Percentiles rank a stretch among this genome's conserved stretches.
These are phyloP conservation scores for Hermaeophaga mercurialis DNA, from an alignment of 2,888 invertebrate species.

Conservation along the genomic window DNA sequence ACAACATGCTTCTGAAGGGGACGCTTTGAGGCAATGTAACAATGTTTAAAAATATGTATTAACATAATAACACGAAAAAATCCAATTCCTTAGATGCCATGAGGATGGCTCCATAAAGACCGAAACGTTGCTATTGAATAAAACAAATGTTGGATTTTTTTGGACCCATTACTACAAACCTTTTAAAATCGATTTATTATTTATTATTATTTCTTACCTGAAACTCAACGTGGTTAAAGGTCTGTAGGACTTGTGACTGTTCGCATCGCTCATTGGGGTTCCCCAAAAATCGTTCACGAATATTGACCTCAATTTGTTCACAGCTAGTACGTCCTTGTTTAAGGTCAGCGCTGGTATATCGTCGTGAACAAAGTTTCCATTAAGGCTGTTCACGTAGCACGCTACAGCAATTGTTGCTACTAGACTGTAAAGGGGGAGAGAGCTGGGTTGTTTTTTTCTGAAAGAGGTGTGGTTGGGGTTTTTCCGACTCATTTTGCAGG, in stretches of 20 bases:
- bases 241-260: slow-evolving; percentile 86
- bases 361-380: slow-evolving; percentile 86
- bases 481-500: not conserved
- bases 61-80: too few species aligned
- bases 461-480: not conserved
- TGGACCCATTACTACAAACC: too few species aligned
- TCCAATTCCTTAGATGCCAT: too few species aligned
- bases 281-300: slow-evolving; percentile 89
- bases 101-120: too few species aligned
- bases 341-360: slow-evolving; percentile 83
- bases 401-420: slow-evolving; percentile 64
- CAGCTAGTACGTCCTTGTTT: slow-evolving; percentile 79
- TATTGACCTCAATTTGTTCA: slow-evolving; percentile 65
- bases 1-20: too few species aligned
- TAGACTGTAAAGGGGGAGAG: slow-evolving; percentile 5
- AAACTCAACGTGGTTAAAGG: slow-evolving; percentile 85
- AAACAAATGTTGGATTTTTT: too few species aligned
- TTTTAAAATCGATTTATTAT: too few species aligned
- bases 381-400: slow-evolving; percentile 74
- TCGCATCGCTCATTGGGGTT: slow-evolving; percentile 78
- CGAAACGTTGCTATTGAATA: too few species aligned
- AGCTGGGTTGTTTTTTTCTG: not conserved
- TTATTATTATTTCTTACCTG: slow-evolving; percentile 66
- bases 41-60: too few species aligned
- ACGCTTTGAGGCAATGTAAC: too few species aligned